Percentiles rank a stretch among this genome's conserved stretches.
Evolutionary conservation across 2,888 invertebrate genomes (phyloP).

Genomic region (Ormyrus nitidulus): DNA sequence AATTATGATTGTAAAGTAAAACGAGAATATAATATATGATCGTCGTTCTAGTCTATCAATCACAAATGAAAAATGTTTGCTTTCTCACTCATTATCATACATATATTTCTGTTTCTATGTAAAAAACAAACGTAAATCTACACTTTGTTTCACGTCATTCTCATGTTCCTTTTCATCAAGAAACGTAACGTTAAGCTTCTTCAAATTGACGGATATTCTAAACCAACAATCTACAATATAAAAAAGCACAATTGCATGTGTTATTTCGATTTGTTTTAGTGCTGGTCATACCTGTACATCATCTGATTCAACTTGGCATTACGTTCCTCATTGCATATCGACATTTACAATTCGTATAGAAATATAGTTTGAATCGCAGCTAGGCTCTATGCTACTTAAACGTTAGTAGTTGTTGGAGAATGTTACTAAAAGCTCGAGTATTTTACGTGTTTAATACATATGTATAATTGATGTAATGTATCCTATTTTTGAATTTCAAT

Average conservation of each 20-base stretch:
- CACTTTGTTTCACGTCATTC: not conserved
- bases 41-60: constrained; percentile 27
- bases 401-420: constrained; percentile 34
- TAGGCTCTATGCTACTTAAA: constrained; percentile 25
- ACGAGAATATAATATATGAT: constrained; percentile 14
- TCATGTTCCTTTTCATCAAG: not conserved
- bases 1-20: constrained; percentile 32
- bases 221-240: too few species aligned
- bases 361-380: constrained; percentile 43
- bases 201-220: too few species aligned
- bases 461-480: not conserved
- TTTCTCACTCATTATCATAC: constrained; percentile 11
- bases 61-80: constrained; percentile 35
- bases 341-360: constrained; percentile 41
- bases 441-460: constrained; percentile 21
- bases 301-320: too few species aligned
- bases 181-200: too few species aligned
- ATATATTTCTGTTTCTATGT: constrained; percentile 4
- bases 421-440: constrained; percentile 33
- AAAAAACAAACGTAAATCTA: constrained; percentile 27
- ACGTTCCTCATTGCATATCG: not conserved
- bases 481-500: constrained; percentile 9
- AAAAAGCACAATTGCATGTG: too few species aligned
- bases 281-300: too few species aligned
- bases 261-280: too few species aligned